These are phyloP conservation scores for Acrobasis suavella DNA, from an alignment of 2,888 invertebrate genomes.

Conservation along the genomic window DNA sequence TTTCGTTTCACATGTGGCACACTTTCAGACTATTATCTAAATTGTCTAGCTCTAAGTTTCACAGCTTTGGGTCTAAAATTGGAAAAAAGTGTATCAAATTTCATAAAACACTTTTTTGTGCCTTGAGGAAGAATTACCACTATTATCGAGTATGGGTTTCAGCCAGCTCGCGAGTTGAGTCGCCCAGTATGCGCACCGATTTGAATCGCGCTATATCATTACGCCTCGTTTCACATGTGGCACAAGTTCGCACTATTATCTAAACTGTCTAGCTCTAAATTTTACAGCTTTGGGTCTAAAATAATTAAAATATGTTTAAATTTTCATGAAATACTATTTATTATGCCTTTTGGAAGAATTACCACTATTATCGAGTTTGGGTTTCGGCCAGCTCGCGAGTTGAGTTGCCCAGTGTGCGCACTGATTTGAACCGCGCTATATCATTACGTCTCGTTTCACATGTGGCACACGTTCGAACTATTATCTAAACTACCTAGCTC, in stretches of 20 bases:
- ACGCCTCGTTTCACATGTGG: not conserved
- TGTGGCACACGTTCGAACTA: not conserved
- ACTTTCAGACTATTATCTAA: not conserved
- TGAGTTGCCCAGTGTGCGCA: not conserved
- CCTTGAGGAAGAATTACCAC: too few species aligned
- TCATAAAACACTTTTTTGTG: too few species aligned
- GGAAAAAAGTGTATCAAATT: too few species aligned
- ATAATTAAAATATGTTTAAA: too few species aligned
- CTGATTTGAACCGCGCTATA: not conserved
- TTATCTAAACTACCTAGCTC: constrained; percentile 3
- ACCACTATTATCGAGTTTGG: not conserved
- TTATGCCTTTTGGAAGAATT: too few species aligned
- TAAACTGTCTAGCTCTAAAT: not conserved
- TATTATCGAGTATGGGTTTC: too few species aligned
- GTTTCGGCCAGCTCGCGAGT: not conserved
- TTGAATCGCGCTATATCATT: too few species aligned
- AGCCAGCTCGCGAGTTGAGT: too few species aligned
- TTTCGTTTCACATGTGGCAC: not conserved
- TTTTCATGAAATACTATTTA: too few species aligned
- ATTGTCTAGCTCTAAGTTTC: not conserved
- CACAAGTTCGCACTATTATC: not conserved
- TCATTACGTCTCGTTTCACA: not conserved
- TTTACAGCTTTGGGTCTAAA: not conserved
- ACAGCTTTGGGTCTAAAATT: not conserved
- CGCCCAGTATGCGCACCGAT: too few species aligned